Evolutionary conservation across 1,140 invertebrate species (phyloP), one percentile per base, ranked within the genome.

Genomic region (Drosophila subpulchrella): DNA sequence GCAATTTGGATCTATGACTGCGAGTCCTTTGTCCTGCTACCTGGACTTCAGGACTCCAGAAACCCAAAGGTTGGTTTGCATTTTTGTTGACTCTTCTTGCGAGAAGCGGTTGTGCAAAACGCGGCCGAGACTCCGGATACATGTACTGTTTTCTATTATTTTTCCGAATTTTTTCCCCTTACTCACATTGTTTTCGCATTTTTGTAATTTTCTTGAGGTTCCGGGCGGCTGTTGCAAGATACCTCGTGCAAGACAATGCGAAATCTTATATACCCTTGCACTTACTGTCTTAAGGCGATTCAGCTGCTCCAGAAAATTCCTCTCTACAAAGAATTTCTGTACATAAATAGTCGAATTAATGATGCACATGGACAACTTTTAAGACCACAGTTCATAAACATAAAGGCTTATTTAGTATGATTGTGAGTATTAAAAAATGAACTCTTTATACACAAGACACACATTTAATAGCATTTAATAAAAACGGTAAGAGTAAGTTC

Each of bases 141-240:
- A 58, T 73, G 65, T 51, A 38, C 53, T 41, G 50, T 57, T 65
- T 39, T 15, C 36, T 53, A 62, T 57, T 41, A 20, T 66, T 67
- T 66, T 54, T 20, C n/a, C 48, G 62, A 41, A 47, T 67, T 67
- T 70, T 51, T 34, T 34, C 7, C 56, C 65, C 36, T 53, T 36
- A 44, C 61, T n/a, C 61, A 32, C 67, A 71, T 71, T 71, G 67
- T 71, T 57, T 71, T 36, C 44, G 44, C 53, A 70, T 41, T 36
- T 58, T 42, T 13, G 51, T 71, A 39, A 34, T 41, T 56, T 36
- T 11, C 62, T 47, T 32, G 36, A 48, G 51, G 48, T 71, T 57
- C 51, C 36, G 66, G 36, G 30, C 51, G 36, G 66, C 65, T 48
- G 50, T 70, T 56, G 63, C 34, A 0, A n/a, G 17, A 62, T 46